These are phyloP conservation scores for Melanotaenia parkinsoni DNA, from an alignment of 2,797 vertebrate species.

Conservation along the genomic window DNA sequence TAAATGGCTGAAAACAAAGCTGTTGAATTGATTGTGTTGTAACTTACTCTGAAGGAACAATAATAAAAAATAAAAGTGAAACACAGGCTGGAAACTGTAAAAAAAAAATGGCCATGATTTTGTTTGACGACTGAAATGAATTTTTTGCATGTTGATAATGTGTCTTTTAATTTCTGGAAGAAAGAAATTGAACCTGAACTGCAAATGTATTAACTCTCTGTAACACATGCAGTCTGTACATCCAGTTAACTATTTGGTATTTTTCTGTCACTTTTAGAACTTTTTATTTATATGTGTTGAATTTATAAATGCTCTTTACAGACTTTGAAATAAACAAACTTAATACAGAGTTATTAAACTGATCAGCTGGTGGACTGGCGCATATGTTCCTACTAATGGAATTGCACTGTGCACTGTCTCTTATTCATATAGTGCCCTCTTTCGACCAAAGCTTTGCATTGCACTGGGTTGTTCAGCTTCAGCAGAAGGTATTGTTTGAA, in stretches of 20 bases:
- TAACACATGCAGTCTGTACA: not conserved
- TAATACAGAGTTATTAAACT: not conserved
- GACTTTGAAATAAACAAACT: not conserved
- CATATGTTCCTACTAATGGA: not conserved
- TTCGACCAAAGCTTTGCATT: slow-evolving; percentile 28
- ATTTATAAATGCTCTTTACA: not conserved
- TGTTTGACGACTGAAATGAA: not conserved
- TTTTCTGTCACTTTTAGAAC: not conserved
- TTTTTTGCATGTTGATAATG: not conserved
- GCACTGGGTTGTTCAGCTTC: slow-evolving; percentile 21
- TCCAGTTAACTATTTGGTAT: not conserved
- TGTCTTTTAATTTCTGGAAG: not conserved
- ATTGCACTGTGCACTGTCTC: not conserved
- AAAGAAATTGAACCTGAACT: not conserved
- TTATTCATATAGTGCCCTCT: slow-evolving; percentile 40
- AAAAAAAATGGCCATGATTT: not conserved
- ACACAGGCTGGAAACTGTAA: too few relatives aligned
- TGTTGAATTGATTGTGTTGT: not conserved
- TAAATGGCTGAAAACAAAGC: not conserved
- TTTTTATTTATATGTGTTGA: not conserved
- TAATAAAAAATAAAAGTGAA: too few relatives aligned
- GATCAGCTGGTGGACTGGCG: not conserved
- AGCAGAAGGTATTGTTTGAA: not conserved
- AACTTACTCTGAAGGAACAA: too few relatives aligned
- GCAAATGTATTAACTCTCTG: not conserved